phyloP scores from a whole-genome alignment of 2,797 vertebrate species.

The Agapornis canus region DNA sequence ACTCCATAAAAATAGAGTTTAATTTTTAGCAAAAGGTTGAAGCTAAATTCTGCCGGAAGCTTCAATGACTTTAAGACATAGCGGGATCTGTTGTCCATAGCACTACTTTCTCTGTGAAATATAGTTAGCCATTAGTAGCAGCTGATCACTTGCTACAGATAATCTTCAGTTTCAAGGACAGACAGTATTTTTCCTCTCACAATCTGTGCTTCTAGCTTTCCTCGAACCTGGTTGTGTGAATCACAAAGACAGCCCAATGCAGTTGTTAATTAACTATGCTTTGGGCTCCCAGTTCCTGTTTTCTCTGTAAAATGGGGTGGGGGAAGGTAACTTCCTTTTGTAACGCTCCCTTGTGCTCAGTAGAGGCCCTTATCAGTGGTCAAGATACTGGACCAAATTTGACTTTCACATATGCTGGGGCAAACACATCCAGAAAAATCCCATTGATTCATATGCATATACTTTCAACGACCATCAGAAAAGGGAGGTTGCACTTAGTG shows the following conservation, averaged over 20 bases:
- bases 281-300: conserved; percentile 73
- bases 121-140: not conserved
- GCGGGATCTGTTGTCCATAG: not conserved
- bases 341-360: conserved; percentile 27
- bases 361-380: conserved; percentile 1
- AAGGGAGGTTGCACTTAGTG: not conserved
- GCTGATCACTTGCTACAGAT: not conserved
- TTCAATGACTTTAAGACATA: not conserved
- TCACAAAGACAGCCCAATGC: conserved; percentile 57
- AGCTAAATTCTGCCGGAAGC: not conserved
- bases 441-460: not conserved
- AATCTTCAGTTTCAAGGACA: conserved; percentile 19
- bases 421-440: not conserved
- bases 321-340: conserved; percentile 66
- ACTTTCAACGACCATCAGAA: not conserved
- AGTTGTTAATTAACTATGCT: conserved; percentile 76
- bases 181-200: conserved; percentile 45
- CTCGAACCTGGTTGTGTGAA: conserved; percentile 48
- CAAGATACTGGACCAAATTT: not conserved
- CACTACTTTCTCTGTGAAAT: not conserved
- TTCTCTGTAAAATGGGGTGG: conserved; percentile 52
- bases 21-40: not conserved
- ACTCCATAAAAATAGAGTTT: not conserved
- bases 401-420: not conserved
- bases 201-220: conserved; percentile 70